These are phyloP conservation scores for Capromys pilorides DNA, from an alignment of 2,797 vertebrate species.

Conservation along the genomic window DNA sequence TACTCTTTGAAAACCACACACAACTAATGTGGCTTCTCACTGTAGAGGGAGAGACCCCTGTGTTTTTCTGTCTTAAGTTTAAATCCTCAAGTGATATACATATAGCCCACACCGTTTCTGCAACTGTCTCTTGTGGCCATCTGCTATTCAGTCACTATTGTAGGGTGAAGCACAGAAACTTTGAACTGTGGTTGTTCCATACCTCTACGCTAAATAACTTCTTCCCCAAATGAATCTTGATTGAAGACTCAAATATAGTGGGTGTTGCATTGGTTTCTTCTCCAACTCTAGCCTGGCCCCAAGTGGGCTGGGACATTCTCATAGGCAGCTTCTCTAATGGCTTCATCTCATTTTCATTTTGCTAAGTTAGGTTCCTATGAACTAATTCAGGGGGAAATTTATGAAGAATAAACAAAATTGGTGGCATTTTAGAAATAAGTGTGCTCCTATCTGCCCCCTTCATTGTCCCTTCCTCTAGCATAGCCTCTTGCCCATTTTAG, in stretches of 20 bases:
- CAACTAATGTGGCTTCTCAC: background rate
- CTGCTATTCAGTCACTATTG: background rate
- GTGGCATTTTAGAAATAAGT: constrained; percentile 69
- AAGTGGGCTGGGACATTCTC: constrained; percentile 62
- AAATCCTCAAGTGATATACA: background rate
- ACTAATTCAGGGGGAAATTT: constrained; percentile 78
- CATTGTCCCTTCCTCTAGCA: background rate
- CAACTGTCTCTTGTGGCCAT: background rate
- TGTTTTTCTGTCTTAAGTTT: background rate
- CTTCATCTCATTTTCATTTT: constrained; percentile 79
- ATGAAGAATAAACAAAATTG: constrained; percentile 72
- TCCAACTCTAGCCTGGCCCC: background rate
- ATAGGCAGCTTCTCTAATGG: constrained; percentile 75
- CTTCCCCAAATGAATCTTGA: background rate
- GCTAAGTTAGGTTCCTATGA: constrained; percentile 78
- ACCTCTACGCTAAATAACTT: background rate
- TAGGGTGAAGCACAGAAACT: background rate
- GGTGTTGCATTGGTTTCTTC: background rate
- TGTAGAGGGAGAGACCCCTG: background rate
- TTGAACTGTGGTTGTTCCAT: background rate
- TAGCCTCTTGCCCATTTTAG: background rate
- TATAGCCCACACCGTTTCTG: background rate
- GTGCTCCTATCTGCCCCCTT: constrained; percentile 69
- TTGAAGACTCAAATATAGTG: background rate
- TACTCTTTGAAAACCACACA: background rate